Conservation (phyloP, 2,113 vertebrate species). For the Oxyura jamaicensis region DNA sequence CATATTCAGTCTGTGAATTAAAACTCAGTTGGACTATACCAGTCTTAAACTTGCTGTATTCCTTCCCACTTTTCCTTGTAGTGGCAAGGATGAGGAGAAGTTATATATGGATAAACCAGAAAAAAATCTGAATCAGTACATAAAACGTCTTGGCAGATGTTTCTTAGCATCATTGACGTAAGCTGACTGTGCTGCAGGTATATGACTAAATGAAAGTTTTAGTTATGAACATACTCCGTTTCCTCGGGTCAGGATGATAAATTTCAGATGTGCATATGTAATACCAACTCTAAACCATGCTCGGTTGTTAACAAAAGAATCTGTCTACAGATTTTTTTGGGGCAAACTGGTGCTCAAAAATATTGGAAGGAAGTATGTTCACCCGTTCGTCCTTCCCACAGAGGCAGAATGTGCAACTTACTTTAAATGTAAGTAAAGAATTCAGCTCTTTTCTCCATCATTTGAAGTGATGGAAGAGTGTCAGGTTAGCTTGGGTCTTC, state of each 20-base stretch:
- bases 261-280: background rate
- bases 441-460: background rate
- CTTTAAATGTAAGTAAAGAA: background rate
- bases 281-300: background rate
- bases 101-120: background rate
- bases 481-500: background rate
- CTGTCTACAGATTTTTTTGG: background rate
- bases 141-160: background rate
- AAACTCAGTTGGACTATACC: background rate
- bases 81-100: background rate
- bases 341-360: background rate
- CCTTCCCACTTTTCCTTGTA: background rate
- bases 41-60: background rate
- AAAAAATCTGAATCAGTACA: background rate
- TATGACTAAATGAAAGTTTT: background rate
- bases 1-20: background rate
- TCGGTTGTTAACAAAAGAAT: background rate
- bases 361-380: background rate
- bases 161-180: conserved; percentile 4
- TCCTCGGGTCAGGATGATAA: background rate
- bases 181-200: background rate
- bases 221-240: background rate
- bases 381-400: background rate
- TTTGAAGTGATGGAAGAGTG: background rate
- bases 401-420: background rate